A percentile compares a stretch with the other conserved stretches of the same genome.
These are phyloP conservation scores for Macrobrachium rosenbergii DNA, from an alignment of 1,140 invertebrate species.

Conservation along the genomic window DNA sequence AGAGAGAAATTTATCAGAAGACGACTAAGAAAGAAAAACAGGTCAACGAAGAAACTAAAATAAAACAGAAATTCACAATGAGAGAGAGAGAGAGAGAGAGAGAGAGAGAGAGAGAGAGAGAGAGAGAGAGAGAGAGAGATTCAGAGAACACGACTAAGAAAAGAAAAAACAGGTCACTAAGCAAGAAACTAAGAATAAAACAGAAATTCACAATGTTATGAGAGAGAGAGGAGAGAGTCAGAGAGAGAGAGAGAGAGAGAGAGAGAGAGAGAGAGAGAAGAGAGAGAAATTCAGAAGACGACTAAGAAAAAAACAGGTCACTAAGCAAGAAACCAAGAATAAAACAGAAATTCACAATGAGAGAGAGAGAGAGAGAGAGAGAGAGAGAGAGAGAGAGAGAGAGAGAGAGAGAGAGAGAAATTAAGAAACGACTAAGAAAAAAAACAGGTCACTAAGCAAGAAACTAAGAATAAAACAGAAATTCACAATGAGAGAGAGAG, in stretches of 20 bases:
- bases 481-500: no score
- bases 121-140: no score
- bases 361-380: neutral
- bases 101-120: no score
- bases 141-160: neutral
- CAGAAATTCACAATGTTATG: neutral
- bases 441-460: neutral
- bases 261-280: no score
- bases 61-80: neutral
- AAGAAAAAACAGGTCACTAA: neutral
- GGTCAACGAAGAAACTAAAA: no score
- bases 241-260: neutral
- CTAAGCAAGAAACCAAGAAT: no score
- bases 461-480: no score
- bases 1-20: no score
- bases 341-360: neutral
- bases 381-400: neutral
- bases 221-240: no score
- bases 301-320: neutral
- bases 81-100: neutral
- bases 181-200: no score
- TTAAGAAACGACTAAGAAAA: neutral
- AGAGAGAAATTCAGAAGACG: no score
- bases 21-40: no score
- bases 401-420: neutral